Evolutionary conservation across 1,140 invertebrate species (phyloP).

Genomic region (Zaprionus camerounensis): DNA sequence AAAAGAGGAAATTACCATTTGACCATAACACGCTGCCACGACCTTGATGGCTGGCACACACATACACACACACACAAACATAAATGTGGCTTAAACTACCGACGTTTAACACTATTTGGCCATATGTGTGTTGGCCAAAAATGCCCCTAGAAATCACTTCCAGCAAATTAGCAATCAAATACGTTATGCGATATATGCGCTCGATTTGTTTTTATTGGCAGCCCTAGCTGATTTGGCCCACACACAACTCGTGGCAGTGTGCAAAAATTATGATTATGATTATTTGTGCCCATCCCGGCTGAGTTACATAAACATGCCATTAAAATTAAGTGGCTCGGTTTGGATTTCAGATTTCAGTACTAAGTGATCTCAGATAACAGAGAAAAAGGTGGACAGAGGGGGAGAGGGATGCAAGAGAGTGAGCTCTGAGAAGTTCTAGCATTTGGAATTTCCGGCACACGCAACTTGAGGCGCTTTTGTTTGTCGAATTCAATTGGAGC

Average conservation of each 20-base stretch:
- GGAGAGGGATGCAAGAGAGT: background rate
- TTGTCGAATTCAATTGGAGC: constrained; percentile 48
- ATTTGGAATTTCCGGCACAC: constrained; percentile 12
- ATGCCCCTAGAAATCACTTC: constrained; percentile 30
- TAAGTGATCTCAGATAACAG: background rate
- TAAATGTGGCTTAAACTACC: background rate
- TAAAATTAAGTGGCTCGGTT: constrained; percentile 69
- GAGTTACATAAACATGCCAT: constrained; percentile 76
- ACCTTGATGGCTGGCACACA: constrained; percentile 13
- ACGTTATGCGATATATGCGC: constrained; percentile 10
- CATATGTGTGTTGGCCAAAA: constrained; percentile 20
- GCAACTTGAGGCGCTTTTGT: constrained; percentile 35
- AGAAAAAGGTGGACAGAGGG: background rate
- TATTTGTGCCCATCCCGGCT: constrained; percentile 55
- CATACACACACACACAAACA: background rate
- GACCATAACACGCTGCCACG: constrained; percentile 38
- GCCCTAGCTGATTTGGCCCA: background rate
- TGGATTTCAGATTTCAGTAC: constrained; percentile 48
- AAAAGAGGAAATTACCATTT: constrained; percentile 47
- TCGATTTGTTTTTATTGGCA: constrained; percentile 63
- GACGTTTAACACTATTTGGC: constrained; percentile 43
- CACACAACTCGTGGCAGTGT: background rate
- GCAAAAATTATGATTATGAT: constrained; percentile 65
- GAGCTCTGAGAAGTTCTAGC: background rate
- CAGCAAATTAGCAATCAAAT: constrained; percentile 34